Conservation (phyloP, 2,888 invertebrate species). For the Merodon equestris region DNA sequence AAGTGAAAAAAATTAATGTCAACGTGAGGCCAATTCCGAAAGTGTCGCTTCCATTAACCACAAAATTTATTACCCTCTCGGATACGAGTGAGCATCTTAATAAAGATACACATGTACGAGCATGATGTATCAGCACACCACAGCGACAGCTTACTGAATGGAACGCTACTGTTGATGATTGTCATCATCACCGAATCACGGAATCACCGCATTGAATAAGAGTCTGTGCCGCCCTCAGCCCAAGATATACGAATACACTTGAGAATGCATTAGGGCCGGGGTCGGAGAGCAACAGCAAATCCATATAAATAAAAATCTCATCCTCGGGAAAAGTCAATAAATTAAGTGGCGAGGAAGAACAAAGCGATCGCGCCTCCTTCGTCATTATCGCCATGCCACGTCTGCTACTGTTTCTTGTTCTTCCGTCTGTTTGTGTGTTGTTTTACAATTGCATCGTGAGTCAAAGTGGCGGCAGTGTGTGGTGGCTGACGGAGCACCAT, state of each 20-base stretch:
- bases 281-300: slow-evolving; percentile 62
- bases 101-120: slow-evolving; percentile 41
- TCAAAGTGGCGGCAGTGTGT: slow-evolving; percentile 52
- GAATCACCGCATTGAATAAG: no score
- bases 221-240: slow-evolving; percentile 10
- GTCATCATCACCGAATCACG: slow-evolving; percentile 46
- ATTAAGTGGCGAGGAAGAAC: slow-evolving; percentile 56
- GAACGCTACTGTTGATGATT: slow-evolving; percentile 43
- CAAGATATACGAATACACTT: slow-evolving; percentile 43
- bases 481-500: slow-evolving; percentile 21
- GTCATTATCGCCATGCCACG: slow-evolving; percentile 15
- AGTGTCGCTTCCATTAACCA: slow-evolving; percentile 68
- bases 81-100: slow-evolving; percentile 64
- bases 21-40: slow-evolving; percentile 57
- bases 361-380: slow-evolving; percentile 62
- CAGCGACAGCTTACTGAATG: no score
- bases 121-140: no score
- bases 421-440: slow-evolving; percentile 10
- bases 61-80: slow-evolving; percentile 65
- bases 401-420: not conserved
- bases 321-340: slow-evolving; percentile 67
- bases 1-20: slow-evolving; percentile 25
- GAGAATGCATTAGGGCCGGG: slow-evolving; percentile 67
- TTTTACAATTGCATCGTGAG: slow-evolving; percentile 36
- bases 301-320: slow-evolving; percentile 69